Evolutionary conservation across 2,888 invertebrate species (phyloP).

Genomic region (Osmoderma eremita): DNA sequence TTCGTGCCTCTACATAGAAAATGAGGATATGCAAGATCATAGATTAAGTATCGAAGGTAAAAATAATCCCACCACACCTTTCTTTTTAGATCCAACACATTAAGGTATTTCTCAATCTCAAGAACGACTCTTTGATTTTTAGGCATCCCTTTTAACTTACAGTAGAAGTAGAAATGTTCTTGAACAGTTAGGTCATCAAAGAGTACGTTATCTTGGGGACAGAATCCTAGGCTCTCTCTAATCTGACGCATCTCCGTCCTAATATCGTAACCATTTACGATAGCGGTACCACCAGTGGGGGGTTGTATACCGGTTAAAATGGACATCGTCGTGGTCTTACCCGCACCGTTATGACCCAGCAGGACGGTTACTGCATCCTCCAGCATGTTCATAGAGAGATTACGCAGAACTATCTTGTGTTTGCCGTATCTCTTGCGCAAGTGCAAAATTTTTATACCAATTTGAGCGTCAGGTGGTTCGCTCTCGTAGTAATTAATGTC

Average conservation of each 20-base stretch:
- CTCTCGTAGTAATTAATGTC: constrained; percentile 61
- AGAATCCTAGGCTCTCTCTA: constrained; percentile 78
- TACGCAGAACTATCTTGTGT: constrained; percentile 71
- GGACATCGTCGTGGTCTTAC: constrained; percentile 88
- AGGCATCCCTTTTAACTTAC: constrained; percentile 74
- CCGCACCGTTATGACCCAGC: constrained; percentile 86
- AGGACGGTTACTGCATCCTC: constrained; percentile 89
- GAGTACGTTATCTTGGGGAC: constrained; percentile 88
- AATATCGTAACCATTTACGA: constrained; percentile 79
- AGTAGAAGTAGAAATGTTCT: constrained; percentile 86
- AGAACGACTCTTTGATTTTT: constrained; percentile 63
- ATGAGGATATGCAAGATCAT: background rate
- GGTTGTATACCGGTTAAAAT: constrained; percentile 86
- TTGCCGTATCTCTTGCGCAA: constrained; percentile 72
- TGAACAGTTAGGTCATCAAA: constrained; percentile 84
- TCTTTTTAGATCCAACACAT: constrained; percentile 72
- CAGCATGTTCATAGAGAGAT: constrained; percentile 82
- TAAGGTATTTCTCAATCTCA: constrained; percentile 74
- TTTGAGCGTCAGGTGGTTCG: constrained; percentile 64
- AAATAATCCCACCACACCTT: constrained; percentile 65
- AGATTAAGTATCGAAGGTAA: too few relatives aligned
- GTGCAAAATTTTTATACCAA: constrained; percentile 67
- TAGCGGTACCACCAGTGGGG: constrained; percentile 75
- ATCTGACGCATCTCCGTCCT: constrained; percentile 71
- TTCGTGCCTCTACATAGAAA: constrained; percentile 66